Conservation (phyloP, 2,888 invertebrate species). For the Orthosia cruda region DNA sequence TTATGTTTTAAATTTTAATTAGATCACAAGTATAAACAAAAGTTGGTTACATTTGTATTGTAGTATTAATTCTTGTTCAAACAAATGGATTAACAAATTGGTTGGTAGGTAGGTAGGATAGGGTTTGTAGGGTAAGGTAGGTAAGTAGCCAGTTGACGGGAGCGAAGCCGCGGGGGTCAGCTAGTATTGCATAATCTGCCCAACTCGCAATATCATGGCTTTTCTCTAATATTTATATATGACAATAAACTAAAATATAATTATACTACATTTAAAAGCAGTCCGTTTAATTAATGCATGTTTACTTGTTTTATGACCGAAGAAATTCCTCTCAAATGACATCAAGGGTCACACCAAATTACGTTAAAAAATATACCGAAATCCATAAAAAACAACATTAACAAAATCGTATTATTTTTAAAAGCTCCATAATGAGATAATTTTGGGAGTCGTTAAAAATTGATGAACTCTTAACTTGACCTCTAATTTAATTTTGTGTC, state of each 20-base stretch:
- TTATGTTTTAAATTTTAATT: too few species aligned
- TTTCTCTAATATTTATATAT: not conserved
- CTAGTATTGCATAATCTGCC: too few species aligned
- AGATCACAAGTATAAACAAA: too few species aligned
- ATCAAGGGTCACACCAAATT: constrained; percentile 33
- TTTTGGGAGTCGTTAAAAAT: constrained; percentile 70
- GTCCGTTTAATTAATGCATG: not conserved
- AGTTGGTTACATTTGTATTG: too few species aligned
- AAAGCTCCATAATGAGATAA: constrained; percentile 61
- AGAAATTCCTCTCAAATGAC: constrained; percentile 17
- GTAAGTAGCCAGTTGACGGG: too few species aligned
- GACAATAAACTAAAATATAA: constrained; percentile 4
- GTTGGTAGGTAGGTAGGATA: too few species aligned
- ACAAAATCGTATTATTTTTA: constrained; percentile 59
- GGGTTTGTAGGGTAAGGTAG: too few species aligned
- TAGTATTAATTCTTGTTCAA: too few species aligned
- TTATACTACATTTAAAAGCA: constrained; percentile 10
- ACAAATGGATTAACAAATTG: too few species aligned
- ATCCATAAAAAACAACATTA: constrained; percentile 42
- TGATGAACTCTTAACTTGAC: constrained; percentile 75
- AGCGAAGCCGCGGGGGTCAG: too few species aligned
- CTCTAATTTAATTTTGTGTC: constrained; percentile 79
- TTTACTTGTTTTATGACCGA: constrained; percentile 31
- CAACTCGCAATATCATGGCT: too few species aligned
- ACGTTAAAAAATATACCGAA: constrained; percentile 27